Conservation (phyloP, 2,888 invertebrate species). For the Plutella xylostella region DNA sequence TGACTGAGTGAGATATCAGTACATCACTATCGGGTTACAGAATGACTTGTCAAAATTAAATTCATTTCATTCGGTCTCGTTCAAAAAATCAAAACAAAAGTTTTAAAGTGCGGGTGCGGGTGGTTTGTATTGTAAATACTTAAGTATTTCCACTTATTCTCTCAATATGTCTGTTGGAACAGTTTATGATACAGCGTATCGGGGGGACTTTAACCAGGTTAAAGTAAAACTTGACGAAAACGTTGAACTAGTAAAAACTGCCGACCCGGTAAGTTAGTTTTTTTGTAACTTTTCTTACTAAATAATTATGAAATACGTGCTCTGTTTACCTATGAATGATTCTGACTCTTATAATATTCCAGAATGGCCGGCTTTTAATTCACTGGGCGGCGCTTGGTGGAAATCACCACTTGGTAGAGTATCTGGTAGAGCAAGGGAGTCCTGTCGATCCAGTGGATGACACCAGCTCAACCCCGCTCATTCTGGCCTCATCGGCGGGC, state of each 20-base stretch:
- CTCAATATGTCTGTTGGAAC: slow-evolving; percentile 52
- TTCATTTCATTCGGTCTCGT: no score
- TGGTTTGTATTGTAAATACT: not conserved
- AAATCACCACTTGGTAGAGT: slow-evolving; percentile 77
- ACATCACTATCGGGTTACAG: no score
- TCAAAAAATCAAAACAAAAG: not conserved
- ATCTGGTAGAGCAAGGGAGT: slow-evolving; percentile 74
- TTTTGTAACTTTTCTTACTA: not conserved
- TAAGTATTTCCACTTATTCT: not conserved
- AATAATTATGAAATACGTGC: not conserved
- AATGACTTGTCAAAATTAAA: no score
- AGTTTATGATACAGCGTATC: slow-evolving; percentile 76
- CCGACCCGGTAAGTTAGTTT: slow-evolving; percentile 36
- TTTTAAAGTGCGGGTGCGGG: no score
- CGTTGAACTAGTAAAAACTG: slow-evolving; percentile 27
- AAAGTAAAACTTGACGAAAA: slow-evolving; percentile 73
- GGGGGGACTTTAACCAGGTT: slow-evolving; percentile 77
- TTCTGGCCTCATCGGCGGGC: slow-evolving; percentile 85
- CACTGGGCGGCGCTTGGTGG: slow-evolving; percentile 88
- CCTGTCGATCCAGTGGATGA: slow-evolving; percentile 80
- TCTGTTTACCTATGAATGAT: no score
- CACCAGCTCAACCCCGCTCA: slow-evolving; percentile 80
- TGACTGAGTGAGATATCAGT: no score
- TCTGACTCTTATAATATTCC: no score
- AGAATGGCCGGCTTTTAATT: slow-evolving; percentile 79